These are phyloP conservation scores for Pilophorus perplexus DNA, from an alignment of 2,888 invertebrate species.

Conservation along the genomic window DNA sequence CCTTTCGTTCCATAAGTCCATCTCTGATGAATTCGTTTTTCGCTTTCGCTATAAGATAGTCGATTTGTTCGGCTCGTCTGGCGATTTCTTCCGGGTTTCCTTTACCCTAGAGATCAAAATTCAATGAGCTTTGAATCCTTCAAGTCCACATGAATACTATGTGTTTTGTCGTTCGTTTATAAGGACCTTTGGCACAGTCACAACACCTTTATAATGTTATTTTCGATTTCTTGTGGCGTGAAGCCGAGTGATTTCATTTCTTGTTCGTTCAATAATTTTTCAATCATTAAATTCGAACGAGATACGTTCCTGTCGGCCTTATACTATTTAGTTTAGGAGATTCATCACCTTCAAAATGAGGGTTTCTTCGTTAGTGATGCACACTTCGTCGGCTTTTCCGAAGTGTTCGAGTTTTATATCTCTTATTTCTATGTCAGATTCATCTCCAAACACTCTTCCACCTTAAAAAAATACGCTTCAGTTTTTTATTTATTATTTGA, in stretches of 20 bases:
- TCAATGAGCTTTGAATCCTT: background rate
- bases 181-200: background rate
- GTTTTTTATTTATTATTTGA: too few relatives aligned
- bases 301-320: too few relatives aligned
- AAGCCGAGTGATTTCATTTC: too few relatives aligned
- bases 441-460: conserved; percentile 43
- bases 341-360: conserved; percentile 41
- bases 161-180: background rate
- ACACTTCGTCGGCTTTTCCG: conserved; percentile 43
- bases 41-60: conserved; percentile 40
- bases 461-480: conserved; percentile 27
- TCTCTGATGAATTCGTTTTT: conserved; percentile 44
- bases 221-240: too few relatives aligned
- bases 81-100: conserved; percentile 39
- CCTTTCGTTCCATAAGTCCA: conserved; percentile 43
- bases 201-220: too few relatives aligned
- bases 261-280: too few relatives aligned
- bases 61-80: conserved; percentile 38
- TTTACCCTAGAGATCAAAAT: conserved; percentile 29
- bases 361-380: conserved; percentile 41
- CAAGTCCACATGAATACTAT: background rate
- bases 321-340: too few relatives aligned
- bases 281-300: too few relatives aligned
- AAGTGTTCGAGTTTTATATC: conserved; percentile 37
- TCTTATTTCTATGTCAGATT: conserved; percentile 33